Conservation (phyloP, 2,888 invertebrate species). For the Congeria kusceri region DNA sequence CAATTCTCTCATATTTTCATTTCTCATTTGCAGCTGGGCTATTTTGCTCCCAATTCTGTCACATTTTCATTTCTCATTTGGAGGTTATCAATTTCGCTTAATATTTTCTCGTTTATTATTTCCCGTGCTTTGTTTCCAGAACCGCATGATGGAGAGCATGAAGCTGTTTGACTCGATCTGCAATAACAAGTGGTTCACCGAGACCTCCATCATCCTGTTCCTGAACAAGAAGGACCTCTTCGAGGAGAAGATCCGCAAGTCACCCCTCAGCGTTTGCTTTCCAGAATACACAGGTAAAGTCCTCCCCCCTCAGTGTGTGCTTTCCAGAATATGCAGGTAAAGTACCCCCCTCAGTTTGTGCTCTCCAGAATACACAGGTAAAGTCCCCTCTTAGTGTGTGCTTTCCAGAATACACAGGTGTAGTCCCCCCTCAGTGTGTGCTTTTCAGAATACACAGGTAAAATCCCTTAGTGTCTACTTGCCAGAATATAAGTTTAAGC, state of each 20-base stretch:
- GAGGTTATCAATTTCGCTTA: too few species aligned
- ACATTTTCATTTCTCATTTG: neutral
- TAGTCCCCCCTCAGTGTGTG: neutral
- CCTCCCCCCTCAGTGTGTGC: conserved; percentile 92
- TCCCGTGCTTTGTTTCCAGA: conserved; percentile 86
- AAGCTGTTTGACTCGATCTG: conserved; percentile 96
- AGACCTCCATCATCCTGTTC: conserved; percentile 95
- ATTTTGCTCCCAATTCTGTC: too few species aligned
- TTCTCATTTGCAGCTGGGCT: too few species aligned
- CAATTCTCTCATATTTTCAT: too few species aligned
- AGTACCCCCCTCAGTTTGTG: neutral
- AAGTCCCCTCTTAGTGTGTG: neutral
- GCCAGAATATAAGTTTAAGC: neutral
- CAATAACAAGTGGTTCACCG: conserved; percentile 96
- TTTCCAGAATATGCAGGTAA: conserved; percentile 95
- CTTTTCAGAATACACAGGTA: neutral
- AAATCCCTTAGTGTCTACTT: neutral
- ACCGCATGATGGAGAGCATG: conserved; percentile 96
- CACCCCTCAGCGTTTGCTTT: conserved; percentile 94
- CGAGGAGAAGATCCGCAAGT: conserved; percentile 93
- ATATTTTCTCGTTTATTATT: neutral
- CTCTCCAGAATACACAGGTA: neutral
- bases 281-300: conserved; percentile 92
- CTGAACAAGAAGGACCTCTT: conserved; percentile 96
- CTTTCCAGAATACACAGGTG: neutral